Evolutionary conservation across 1,140 invertebrate species (phyloP).

Genomic region (Calliopsis andreniformis): DNA sequence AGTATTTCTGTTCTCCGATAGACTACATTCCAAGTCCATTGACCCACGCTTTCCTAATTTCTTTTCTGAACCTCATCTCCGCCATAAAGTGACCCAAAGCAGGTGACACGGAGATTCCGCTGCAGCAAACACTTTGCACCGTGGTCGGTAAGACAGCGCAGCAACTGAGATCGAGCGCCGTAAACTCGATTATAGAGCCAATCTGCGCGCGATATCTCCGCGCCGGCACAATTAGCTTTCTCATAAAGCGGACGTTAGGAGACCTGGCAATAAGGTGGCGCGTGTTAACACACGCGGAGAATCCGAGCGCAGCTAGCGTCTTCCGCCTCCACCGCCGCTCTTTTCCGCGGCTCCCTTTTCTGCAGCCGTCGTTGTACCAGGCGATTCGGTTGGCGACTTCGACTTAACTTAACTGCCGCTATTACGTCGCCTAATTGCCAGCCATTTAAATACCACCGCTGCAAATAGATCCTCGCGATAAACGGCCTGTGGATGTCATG

Average conservation of each 20-base stretch:
- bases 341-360: constrained; percentile 27
- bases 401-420: constrained; percentile 62
- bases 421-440: constrained; percentile 70
- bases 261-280: constrained; percentile 42
- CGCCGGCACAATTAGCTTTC: constrained; percentile 63
- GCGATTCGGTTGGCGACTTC: constrained; percentile 49
- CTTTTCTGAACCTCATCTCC: constrained; percentile 7
- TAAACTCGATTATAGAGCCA: constrained; percentile 66
- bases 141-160: neutral
- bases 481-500: constrained; percentile 4
- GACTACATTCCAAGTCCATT: too few relatives aligned
- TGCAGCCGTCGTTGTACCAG: neutral
- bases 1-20: too few relatives aligned
- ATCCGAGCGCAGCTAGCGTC: constrained; percentile 28
- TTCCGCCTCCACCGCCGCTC: constrained; percentile 1
- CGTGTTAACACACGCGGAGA: constrained; percentile 66
- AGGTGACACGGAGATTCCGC: constrained; percentile 14
- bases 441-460: constrained; percentile 65
- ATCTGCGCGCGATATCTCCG: constrained; percentile 53
- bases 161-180: constrained; percentile 36
- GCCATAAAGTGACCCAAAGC: constrained; percentile 1
- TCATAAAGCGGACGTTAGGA: constrained; percentile 61
- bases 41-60: too few relatives aligned
- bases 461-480: constrained; percentile 57
- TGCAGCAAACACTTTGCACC: neutral